Percentiles rank a stretch among this genome's conserved stretches.
phyloP scores from a whole-genome alignment of 2,113 vertebrate genomes.

The Thermophis baileyi region DNA sequence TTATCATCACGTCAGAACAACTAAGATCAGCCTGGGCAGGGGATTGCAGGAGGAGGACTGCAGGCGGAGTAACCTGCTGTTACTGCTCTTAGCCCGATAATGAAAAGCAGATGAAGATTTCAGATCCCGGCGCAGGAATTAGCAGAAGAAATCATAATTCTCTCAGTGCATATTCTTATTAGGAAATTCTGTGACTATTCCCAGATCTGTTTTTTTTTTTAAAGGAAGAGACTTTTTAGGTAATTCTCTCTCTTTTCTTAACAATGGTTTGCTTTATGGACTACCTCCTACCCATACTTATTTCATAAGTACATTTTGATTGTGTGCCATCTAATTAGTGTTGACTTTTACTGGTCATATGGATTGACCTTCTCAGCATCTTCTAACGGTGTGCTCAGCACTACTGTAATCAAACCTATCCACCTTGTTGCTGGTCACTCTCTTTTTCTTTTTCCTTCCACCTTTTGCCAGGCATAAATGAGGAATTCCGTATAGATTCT shows the following conservation, averaged over 20 bases:
- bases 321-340: neutral
- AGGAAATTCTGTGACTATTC: slow-evolving; percentile 4
- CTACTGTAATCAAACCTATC: neutral
- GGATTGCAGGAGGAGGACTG: neutral
- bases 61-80: neutral
- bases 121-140: slow-evolving; percentile 4
- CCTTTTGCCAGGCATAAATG: neutral
- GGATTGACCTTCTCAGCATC: neutral
- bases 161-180: slow-evolving; percentile 28
- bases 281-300: neutral
- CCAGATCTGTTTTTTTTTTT: neutral
- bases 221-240: neutral
- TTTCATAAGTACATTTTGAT: neutral
- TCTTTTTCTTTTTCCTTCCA: neutral
- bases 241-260: neutral
- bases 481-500: neutral
- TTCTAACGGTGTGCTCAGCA: neutral
- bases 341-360: neutral
- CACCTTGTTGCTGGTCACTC: neutral
- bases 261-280: neutral
- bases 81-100: neutral
- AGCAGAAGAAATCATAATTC: slow-evolving; percentile 41
- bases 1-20: slow-evolving; percentile 11
- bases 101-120: neutral
- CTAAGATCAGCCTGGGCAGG: slow-evolving; percentile 14